These are phyloP conservation scores for Ctenochaetus hawaiiensis DNA, from an alignment of 2,797 vertebrate species.

Conservation along the genomic window DNA sequence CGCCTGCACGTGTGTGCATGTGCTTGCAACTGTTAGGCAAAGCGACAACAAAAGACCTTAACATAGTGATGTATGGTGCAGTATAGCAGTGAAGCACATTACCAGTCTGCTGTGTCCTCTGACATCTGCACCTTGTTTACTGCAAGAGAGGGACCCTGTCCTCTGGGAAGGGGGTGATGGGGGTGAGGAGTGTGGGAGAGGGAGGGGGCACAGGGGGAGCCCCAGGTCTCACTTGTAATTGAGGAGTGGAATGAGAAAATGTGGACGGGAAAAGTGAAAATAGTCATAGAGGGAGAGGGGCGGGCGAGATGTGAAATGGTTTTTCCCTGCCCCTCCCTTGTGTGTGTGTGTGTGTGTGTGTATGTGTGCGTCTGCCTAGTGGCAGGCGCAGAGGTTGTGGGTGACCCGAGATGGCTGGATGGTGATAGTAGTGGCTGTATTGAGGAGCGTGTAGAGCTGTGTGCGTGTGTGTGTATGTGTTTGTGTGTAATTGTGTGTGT, in stretches of 20 bases:
- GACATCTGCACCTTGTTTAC: constrained; percentile 70
- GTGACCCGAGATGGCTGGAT: constrained; percentile 34
- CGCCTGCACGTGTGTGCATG: constrained; percentile 23
- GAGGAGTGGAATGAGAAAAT: constrained; percentile 72
- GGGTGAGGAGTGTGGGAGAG: not conserved
- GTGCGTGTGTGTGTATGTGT: constrained; percentile 5
- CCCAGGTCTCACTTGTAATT: constrained; percentile 63
- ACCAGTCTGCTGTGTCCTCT: constrained; percentile 35
- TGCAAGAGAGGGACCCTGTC: constrained; percentile 34
- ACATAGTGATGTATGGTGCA: constrained; percentile 28
- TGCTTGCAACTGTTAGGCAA: constrained; percentile 31
- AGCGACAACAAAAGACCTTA: constrained; percentile 43
- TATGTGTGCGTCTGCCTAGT: not conserved
- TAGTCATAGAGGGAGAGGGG: constrained; percentile 29
- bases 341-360: constrained; percentile 18
- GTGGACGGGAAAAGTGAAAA: constrained; percentile 54
- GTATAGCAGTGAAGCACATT: constrained; percentile 35
- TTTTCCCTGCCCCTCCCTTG: constrained; percentile 13
- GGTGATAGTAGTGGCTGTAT: constrained; percentile 25
- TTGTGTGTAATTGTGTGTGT: constrained; percentile 2
- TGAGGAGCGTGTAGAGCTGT: not conserved
- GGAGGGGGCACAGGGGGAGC: constrained; percentile 31
- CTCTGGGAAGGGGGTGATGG: constrained; percentile 20
- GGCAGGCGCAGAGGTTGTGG: constrained; percentile 29
- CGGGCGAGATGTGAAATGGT: constrained; percentile 45